Percentiles rank a stretch among this genome's conserved stretches.
Conservation (phyloP, 2,113 vertebrate species). For the Serinus canaria region DNA sequence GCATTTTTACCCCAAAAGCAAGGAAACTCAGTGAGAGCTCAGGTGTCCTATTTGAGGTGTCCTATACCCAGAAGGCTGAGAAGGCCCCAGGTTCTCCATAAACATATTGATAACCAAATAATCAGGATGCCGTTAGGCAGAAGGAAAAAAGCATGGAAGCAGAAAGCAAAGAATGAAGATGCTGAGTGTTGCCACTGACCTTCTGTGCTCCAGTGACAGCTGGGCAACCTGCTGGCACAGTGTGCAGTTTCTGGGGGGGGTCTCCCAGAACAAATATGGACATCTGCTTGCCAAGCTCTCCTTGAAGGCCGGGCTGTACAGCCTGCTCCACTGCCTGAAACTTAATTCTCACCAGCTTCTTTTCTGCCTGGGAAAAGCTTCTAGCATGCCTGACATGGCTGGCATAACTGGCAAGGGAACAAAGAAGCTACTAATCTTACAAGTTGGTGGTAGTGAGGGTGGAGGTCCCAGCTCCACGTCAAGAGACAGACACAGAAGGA, state of each 20-base stretch:
- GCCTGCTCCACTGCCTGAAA: neutral
- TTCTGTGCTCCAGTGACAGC: no score
- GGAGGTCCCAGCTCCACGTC: neutral
- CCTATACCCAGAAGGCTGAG: neutral
- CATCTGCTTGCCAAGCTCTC: neutral
- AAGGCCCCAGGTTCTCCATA: neutral
- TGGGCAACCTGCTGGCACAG: neutral
- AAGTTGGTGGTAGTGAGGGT: neutral
- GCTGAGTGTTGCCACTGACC: neutral
- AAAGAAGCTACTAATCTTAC: neutral
- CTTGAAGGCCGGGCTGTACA: fast-evolving
- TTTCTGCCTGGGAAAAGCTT: neutral
- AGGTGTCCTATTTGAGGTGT: neutral
- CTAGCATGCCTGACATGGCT: neutral
- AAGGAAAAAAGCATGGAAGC: neutral
- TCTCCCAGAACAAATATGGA: neutral
- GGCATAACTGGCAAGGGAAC: neutral
- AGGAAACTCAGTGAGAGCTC: neutral
- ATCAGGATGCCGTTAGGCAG: neutral
- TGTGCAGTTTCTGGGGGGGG: neutral
- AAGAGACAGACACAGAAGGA: neutral
- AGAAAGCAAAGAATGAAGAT: neutral
- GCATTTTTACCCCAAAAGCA: neutral
- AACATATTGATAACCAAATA: neutral
- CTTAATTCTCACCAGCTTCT: neutral